Conservation (phyloP, 2,113 vertebrate species). For the Saiga tatarica region DNA sequence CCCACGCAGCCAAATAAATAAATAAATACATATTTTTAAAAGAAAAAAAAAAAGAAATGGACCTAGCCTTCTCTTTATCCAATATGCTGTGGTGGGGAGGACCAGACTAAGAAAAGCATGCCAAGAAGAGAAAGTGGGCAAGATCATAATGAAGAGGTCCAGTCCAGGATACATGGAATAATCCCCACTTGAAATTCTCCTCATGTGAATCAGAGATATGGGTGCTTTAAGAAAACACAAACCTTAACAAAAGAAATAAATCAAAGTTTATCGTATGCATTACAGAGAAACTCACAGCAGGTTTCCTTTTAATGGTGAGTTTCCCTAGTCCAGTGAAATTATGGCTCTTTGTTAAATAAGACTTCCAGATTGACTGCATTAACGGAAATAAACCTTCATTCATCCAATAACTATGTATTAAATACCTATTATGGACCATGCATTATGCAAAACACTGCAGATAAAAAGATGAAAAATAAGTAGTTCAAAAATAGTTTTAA, state of each 20-base stretch:
- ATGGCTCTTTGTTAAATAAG: constrained; percentile 29
- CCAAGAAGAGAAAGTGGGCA: not conserved
- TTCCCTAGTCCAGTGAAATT: constrained; percentile 31
- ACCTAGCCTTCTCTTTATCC: not conserved
- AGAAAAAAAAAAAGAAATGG: not conserved
- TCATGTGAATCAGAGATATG: constrained; percentile 9
- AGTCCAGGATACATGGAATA: not conserved
- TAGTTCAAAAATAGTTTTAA: not conserved
- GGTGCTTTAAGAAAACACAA: not conserved
- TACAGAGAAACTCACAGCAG: constrained; percentile 45
- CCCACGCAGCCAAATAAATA: not conserved
- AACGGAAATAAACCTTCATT: constrained; percentile 27
- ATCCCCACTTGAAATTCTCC: not conserved
- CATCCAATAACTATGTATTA: constrained; percentile 36
- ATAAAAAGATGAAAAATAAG: constrained; percentile 45
- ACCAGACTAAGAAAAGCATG: not conserved
- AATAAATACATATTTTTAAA: not conserved
- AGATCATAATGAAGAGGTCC: not conserved
- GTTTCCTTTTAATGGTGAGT: not conserved
- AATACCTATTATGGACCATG: not conserved
- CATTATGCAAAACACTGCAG: not conserved
- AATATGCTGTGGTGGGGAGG: not conserved
- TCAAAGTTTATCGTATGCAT: constrained; percentile 8
- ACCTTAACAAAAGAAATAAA: constrained; percentile 26
- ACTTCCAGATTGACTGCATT: constrained; percentile 35